Percentiles rank a stretch among this genome's conserved stretches.
Evolutionary conservation across 2,797 vertebrate species (phyloP).

Genomic region (Peromyscus attwateri): DNA sequence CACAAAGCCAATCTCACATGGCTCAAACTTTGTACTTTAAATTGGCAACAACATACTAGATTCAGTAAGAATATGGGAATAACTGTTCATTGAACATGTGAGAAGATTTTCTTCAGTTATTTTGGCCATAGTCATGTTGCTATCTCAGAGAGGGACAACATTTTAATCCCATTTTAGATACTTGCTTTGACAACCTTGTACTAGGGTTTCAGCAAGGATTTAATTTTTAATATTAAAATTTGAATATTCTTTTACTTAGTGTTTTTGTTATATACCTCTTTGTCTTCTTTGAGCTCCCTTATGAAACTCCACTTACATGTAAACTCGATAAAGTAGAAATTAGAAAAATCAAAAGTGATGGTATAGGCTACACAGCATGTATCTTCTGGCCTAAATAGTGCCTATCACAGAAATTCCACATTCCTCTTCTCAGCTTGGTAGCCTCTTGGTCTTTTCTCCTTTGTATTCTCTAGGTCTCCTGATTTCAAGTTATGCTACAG

Average conservation of each 20-base stretch:
- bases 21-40: conserved; percentile 6
- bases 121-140: neutral
- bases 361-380: neutral
- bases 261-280: neutral
- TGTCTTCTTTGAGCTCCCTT: neutral
- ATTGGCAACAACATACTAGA: conserved; percentile 6
- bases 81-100: neutral
- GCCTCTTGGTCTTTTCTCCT: neutral
- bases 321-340: conserved; percentile 13
- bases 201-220: neutral
- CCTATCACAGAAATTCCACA: neutral
- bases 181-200: neutral
- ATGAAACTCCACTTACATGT: neutral
- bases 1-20: neutral
- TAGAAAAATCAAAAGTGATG: conserved; percentile 17
- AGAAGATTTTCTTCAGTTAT: neutral
- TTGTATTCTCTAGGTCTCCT: neutral
- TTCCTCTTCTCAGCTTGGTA: conserved; percentile 4
- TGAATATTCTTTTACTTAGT: neutral
- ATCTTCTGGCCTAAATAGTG: conserved; percentile 8
- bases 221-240: conserved; percentile 6
- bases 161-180: neutral
- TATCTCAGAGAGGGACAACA: neutral
- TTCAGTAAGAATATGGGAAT: neutral
- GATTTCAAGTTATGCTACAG: neutral